Base-by-base conservation (phyloP, 2,797 vertebrate genomes). In the Psittacula echo region DNA sequence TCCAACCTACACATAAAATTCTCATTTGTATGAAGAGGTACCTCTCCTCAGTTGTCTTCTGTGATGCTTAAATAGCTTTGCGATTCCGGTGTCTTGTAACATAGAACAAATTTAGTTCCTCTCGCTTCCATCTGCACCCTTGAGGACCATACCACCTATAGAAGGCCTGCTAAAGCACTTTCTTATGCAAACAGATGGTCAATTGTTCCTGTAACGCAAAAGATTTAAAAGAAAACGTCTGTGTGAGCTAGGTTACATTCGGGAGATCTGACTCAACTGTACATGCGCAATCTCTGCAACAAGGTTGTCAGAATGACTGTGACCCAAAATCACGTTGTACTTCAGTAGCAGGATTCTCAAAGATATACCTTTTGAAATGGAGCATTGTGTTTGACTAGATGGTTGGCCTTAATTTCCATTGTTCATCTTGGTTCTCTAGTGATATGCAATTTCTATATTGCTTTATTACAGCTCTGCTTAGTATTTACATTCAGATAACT, bases 401-500 rank as follows among this genome's bases (percentile, higher is more conserved):
- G 90, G 81, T 89, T 94, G 85, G 62, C 67, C 73, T 87, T 91
- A 62, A 53, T 92, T 87, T 62, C 83, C 72, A 65, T 79, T 93
- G 89, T 93, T 91, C 87, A 48, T 85, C 61, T 71, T 91, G 73
- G n/a, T 85, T 81, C 76, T 94, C 75, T n/a, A 20, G 73, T 68
- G 92, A 83, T 37, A 89, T 27, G 82, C 71, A 82, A 96, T 95
- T 95, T 90, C 41, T 86, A 5, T 30, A 51, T 68, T 90, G 78
- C 56, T 74, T 90, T 83, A 42, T 77, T 62, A 30, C 72, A 76
- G 42, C 60, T 83, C 48, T 78, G 73, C 30, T 79, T 50, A 27
- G 48, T 88, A 54, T 95, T 96, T 96, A 92, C 89, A 76, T 93
- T 95, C 81, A 79, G 73, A 72, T 94, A 88, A 90, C 60, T 94